Evolutionary conservation across 2,888 invertebrate species (phyloP), one percentile per base, ranked within the genome.

Genomic region (Drosophila subsilvestris): DNA sequence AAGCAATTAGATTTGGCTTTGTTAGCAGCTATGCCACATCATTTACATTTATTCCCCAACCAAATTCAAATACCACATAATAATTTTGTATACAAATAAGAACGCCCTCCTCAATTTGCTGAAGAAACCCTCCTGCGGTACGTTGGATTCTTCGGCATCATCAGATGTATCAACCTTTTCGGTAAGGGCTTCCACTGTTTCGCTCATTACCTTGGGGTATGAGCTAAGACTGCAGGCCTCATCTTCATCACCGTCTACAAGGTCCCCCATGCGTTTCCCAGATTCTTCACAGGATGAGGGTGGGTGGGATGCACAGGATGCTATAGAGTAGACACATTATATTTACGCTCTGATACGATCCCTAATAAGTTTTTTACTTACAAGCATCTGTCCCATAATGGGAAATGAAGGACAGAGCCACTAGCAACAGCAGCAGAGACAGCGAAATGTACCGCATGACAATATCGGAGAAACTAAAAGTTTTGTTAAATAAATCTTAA

Each of bases 381-480:
- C 63, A 37, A n/a, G 58, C 63, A 10, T 20, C 5, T 18, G 53
- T 25, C 9, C 43, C 51, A 37, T 48, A 29, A 22, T 57, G 48
- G 8, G 18, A 9, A 8, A 37, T 17, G 12, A 27, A 10, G 14
- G 14, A 4, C 10, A 57, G 1, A 2, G 37, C 29, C n/a, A 74
- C n/a, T 7, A 37, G 6, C 5, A 63, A 6, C 1, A 51, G 3
- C n/a, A 60, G 12, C 51, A 73, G 49, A 27, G 18, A 14, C 5
- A 61, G 43, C n/a, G 56, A 27, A 49, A 32, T 29, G 18, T 56
- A 43, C 14, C 48, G 3, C 73, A 73, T 67, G 20, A 14, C 55
- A 43, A 29, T n/a, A 17, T n/a, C 2, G 0, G 2, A 20, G 10
- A 14, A 18, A 67, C 57, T 58, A 9, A 1, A 4, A 8, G 6